Conservation (phyloP, 2,113 vertebrate species). For the Cinclus cinclus region DNA sequence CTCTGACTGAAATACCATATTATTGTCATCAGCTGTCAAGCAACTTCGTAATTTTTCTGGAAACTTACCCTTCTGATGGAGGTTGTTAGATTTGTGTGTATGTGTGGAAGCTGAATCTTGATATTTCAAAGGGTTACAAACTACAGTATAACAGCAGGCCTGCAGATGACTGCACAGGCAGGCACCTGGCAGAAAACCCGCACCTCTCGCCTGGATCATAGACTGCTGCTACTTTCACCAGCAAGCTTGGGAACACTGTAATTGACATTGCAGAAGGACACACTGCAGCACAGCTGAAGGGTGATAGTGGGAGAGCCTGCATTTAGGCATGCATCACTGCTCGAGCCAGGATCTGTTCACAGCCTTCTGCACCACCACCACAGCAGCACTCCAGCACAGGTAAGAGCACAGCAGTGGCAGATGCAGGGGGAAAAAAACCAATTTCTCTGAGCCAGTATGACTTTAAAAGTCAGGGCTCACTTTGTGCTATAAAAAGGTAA, state of each 20-base stretch:
- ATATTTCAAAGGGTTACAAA: background rate
- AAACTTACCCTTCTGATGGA: background rate
- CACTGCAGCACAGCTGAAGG: background rate
- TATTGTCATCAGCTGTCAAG: background rate
- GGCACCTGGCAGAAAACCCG: background rate
- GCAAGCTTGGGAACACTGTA: background rate
- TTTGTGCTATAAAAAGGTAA: background rate
- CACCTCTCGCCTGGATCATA: background rate
- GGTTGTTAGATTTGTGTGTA: background rate
- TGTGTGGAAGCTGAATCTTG: background rate
- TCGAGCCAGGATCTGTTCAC: background rate
- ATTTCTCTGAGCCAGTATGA: background rate
- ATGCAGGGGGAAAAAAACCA: background rate
- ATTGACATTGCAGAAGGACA: background rate
- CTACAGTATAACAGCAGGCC: background rate
- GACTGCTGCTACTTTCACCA: background rate
- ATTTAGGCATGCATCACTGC: background rate
- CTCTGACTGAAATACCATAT: background rate
- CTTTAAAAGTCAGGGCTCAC: background rate
- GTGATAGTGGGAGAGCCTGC: background rate
- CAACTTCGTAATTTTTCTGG: background rate
- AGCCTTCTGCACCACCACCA: background rate
- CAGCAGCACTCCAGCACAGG: too few relatives aligned
- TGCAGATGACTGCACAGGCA: background rate
- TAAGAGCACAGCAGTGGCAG: background rate